Conservation (phyloP, 37 sponge, comb jelly and placozoan species). For the Amphimedon queenslandica region DNA sequence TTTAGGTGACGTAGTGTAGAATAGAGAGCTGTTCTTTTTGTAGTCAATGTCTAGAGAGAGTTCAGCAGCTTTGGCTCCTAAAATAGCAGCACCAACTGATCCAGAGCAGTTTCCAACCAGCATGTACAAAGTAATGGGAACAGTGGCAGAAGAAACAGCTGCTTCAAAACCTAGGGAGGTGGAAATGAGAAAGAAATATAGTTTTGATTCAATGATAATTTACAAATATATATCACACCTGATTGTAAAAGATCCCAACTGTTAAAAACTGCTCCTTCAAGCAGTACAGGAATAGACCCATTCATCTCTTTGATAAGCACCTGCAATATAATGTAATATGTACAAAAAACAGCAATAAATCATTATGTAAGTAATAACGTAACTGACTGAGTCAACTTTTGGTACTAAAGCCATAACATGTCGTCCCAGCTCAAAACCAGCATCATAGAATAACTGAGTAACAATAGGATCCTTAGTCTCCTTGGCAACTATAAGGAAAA, state of each 20-base stretch:
- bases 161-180: constrained; percentile 48
- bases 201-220: no score
- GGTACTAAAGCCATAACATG: constrained; percentile 70
- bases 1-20: not conserved
- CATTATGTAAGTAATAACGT: not conserved
- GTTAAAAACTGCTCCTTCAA: constrained; percentile 57
- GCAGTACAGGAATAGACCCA: constrained; percentile 61
- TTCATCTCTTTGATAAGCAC: constrained; percentile 11
- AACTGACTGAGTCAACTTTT: constrained; percentile 46
- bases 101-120: constrained; percentile 42
- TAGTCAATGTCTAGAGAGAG: constrained; percentile 58
- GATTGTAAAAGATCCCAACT: constrained; percentile 67
- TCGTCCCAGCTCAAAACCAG: constrained; percentile 54
- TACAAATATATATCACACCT: no score
- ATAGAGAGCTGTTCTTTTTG: constrained; percentile 30
- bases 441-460: constrained; percentile 45
- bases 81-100: constrained; percentile 75
- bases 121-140: constrained; percentile 29
- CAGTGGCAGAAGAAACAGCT: constrained; percentile 5
- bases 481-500: constrained; percentile 58
- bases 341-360: not conserved
- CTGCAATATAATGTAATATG: constrained; percentile 12
- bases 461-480: constrained; percentile 35
- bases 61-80: constrained; percentile 69
- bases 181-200: no score